Evolutionary conservation across 2,113 vertebrate species (phyloP), one percentile per base, ranked within the genome.

Genomic region (Pholis gunnellus): DNA sequence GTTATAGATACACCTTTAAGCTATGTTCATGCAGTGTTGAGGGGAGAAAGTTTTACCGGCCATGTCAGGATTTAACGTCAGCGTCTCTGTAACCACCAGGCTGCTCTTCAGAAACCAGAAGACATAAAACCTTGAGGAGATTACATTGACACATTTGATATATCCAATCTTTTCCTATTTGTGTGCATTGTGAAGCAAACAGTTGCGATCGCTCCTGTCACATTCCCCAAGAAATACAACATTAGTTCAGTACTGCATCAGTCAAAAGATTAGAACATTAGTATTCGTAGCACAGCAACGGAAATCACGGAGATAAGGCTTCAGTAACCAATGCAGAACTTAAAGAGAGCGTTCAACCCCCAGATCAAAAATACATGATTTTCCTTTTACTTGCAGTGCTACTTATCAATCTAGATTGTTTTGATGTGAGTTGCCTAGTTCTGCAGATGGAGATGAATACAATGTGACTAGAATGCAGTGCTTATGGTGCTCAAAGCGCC

Each of bases 41-140:
- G 9, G n/a, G 17, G 27, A 68, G 38, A 50, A 63, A 54, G 56
- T 74, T 73, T 63, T 29, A 34, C 64, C 14, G 29, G 7, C 42
- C 7, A 5, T 46, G 60, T 22, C 56, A 1, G 31, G 48, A 54
- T 65, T 13, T 67, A 27, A 82, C 11, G 72, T 64, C 5, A 5
- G 40, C 69, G 61, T 38, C 38, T 74, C 42, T 67, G 20, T 76
- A 50, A 77, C 61, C 36, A 59, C 7, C 22, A 15, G 22, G 44
- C 40, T 60, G 52, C 76, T 77, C 50, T 72, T 78, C 68, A 67
- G 34, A 83, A 79, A 79, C 56, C 20, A 77, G n/a, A 78, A 67
- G 9, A 64, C 40, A 31, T 34, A 48, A 75, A 50, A 59, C 36
- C 42, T 78, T 15, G 52, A 4, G 20, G 67, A 84, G 78, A 84